Conservation (phyloP, 2,888 invertebrate species). For the Orthosia gothica region DNA sequence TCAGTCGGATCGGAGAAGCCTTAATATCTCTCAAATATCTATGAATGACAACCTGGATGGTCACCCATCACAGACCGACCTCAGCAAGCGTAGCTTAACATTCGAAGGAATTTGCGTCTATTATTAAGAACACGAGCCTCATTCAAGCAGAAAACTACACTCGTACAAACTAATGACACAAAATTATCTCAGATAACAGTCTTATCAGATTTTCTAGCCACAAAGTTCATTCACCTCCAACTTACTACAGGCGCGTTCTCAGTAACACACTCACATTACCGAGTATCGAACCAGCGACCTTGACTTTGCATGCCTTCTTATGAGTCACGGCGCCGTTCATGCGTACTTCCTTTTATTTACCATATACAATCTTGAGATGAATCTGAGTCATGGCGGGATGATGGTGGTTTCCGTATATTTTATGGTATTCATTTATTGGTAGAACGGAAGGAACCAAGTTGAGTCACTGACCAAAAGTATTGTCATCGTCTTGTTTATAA, state of each 20-base stretch:
- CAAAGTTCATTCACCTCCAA: conserved; percentile 48
- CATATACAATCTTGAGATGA: conserved; percentile 28
- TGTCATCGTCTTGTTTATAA: neutral
- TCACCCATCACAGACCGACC: neutral
- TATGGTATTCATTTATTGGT: conserved; percentile 6
- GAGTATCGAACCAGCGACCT: conserved; percentile 59
- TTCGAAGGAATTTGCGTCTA: no score
- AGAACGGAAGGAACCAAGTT: neutral
- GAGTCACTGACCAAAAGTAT: conserved; percentile 3
- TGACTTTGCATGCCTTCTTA: conserved; percentile 49
- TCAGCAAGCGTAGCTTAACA: neutral
- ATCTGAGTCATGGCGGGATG: conserved; percentile 49
- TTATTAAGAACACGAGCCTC: neutral
- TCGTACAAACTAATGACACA: conserved; percentile 1
- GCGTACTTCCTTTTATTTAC: conserved; percentile 45
- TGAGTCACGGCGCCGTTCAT: conserved; percentile 54
- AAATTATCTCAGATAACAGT: conserved; percentile 9
- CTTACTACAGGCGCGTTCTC: conserved; percentile 47
- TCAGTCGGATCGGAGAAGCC: no score
- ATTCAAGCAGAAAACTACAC: neutral
- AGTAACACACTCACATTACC: conserved; percentile 32
- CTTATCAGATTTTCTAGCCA: conserved; percentile 25
- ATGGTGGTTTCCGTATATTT: conserved; percentile 10
- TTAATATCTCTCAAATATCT: no score
- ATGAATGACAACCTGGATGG: no score